Evolutionary conservation across 2,888 invertebrate genomes (phyloP), one percentile per base, ranked within the genome.

Genomic region (Embidobia sp.): DNA sequence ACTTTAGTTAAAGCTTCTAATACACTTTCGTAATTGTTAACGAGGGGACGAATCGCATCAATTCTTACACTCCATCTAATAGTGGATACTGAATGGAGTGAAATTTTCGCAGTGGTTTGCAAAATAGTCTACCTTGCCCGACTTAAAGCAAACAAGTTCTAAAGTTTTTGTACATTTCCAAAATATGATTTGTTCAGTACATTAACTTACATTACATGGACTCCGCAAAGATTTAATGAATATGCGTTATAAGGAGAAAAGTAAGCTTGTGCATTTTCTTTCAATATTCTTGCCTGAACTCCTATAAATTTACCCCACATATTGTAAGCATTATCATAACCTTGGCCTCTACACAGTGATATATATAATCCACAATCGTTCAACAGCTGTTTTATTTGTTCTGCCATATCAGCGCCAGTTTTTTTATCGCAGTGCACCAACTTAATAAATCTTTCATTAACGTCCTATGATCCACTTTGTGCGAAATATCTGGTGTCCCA

Each of bases 11-110:
- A 55, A 26, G 55, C 8, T 5, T 40, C 15, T 0, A 15, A 3
- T 8, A 40, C 13, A 13, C 40, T 16, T 6, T 1, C 22, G 22
- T 55, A 37, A 26, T 61, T 46, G 6, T 61, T 33, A 10, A 26
- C 26, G 19, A 61, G 35, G 5, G 35, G 61, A n/a, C 27, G 33
- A 2, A 49, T 15, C 16, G 63, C 63, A 37, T 63, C 63, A 27
- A 49, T 26, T 37, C 37, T 48, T 6, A 40, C 49, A 27, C 37
- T 37, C 63, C 49, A 59, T 35, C 46, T 44, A 18, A 33, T 59
- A 19, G 22, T 42, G 3, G 44, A 59, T 10, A 33, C 18, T 6
- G 8, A 3, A 8, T 57, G 29, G 26, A 55, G 40, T 1, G 42
- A 57, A 11, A 57, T 29, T 10, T 29, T 3, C 2, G 27, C 15